phyloP scores from a whole-genome alignment of 2,797 vertebrate genomes.

The Menidia menidia region DNA sequence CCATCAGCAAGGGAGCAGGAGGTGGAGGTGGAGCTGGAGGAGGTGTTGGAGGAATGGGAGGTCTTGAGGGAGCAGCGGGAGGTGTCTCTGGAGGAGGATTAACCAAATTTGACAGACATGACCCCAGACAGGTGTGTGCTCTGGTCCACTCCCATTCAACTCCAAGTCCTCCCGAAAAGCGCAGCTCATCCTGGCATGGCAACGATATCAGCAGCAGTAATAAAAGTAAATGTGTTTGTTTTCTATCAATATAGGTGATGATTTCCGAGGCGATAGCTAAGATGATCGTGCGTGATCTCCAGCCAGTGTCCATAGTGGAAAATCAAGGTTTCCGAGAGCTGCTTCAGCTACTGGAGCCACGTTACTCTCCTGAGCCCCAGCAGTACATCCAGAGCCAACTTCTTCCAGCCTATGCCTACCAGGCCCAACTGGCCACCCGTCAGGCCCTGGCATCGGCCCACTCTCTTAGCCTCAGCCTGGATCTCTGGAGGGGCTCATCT shows the following conservation, averaged over 20 bases:
- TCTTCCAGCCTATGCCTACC: conserved; percentile 84
- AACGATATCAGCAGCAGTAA: not conserved
- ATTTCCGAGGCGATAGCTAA: conserved; percentile 86
- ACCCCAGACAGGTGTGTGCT: conserved; percentile 81
- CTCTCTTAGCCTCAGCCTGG: conserved; percentile 84
- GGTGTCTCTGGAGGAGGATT: conserved; percentile 69
- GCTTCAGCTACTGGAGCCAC: conserved; percentile 84
- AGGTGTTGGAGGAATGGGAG: conserved; percentile 54
- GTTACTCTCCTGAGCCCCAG: conserved; percentile 82
- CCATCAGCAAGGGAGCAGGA: conserved; percentile 54
- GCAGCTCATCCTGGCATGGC: not conserved
- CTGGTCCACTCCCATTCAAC: conserved; percentile 1
- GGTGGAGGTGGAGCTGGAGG: conserved; percentile 45
- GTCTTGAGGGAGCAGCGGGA: conserved; percentile 67
- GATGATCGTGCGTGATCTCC: conserved; percentile 86
- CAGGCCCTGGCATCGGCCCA: conserved; percentile 82
- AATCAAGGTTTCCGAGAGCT: conserved; percentile 84
- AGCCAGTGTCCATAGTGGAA: conserved; percentile 84
- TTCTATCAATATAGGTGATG: conserved; percentile 65
- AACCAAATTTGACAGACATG: conserved; percentile 83
- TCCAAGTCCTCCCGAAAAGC: not conserved
- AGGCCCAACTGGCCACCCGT: conserved; percentile 84
- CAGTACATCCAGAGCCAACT: conserved; percentile 85
- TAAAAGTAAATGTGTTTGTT: rapidly evolving
- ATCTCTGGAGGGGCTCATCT: conserved; percentile 75